These are phyloP conservation scores for Australoheros scitulus DNA, from an alignment of 2,113 vertebrate species.

Conservation along the genomic window DNA sequence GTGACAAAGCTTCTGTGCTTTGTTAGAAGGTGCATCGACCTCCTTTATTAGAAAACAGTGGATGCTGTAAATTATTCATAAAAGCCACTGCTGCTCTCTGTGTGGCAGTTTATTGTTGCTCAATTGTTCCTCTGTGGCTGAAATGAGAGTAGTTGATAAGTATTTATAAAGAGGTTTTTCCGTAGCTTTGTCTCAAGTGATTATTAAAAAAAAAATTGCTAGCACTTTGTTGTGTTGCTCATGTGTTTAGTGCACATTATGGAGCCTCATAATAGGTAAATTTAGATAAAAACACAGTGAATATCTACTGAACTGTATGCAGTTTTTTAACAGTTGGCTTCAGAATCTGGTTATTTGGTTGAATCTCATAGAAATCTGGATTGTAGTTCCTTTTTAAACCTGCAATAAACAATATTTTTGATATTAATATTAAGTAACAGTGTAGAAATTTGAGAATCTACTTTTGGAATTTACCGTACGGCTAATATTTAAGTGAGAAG, in stretches of 20 bases:
- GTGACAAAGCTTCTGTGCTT: conserved; percentile 5
- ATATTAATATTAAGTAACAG: too few relatives aligned
- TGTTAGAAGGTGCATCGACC: conserved; percentile 17
- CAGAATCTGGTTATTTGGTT: background rate
- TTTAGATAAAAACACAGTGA: background rate
- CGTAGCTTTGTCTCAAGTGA: background rate
- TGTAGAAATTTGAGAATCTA: background rate
- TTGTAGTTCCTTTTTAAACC: background rate
- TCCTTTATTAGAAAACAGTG: conserved; percentile 51
- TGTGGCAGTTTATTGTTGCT: conserved; percentile 17
- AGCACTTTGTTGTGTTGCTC: background rate
- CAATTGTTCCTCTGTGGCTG: conserved; percentile 12
- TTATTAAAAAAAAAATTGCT: background rate
- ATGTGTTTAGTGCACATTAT: background rate
- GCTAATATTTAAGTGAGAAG: background rate
- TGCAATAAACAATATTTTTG: background rate
- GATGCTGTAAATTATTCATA: conserved; percentile 60
- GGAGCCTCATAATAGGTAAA: background rate
- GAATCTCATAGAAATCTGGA: background rate
- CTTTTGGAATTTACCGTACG: background rate
- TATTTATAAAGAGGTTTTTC: background rate
- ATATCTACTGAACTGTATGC: background rate
- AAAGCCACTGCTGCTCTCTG: conserved; percentile 16
- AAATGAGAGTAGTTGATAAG: background rate
- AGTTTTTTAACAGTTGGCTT: background rate